Evolutionary conservation across 2,797 vertebrate species (phyloP), one percentile per base, ranked within the genome.

Genomic region (Tauraco hartlaubi): DNA sequence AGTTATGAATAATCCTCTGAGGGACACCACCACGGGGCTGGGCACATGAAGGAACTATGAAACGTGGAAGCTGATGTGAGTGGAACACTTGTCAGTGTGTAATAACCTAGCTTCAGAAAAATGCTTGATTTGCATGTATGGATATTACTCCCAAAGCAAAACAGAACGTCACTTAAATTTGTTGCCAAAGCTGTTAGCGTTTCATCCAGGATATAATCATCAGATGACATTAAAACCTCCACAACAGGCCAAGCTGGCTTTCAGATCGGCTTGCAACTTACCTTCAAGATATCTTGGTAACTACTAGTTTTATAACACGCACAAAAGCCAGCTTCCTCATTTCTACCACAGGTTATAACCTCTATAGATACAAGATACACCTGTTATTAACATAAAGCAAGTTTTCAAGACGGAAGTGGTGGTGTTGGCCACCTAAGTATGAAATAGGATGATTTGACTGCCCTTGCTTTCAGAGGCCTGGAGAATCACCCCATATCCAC

Each of bases 51-150:
- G 75, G 71, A 89, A 67, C 71, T 49, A 56, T 11, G 72, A 77
- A 91, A 91, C 1, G 2, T 83, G 72, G 85, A 96, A 94, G 31
- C 25, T 78, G 77, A 95, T 91, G 15, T 85, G 78, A 94, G 43
- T 75, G 81, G 83, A 84, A 78, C 51, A 58, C 54, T 91, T 80
- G n/a, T 54, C 73, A 51, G 66, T 6, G 4, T 78, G 26, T 86
- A 95, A 95, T 95, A 93, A 88, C 9, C 15, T 6, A 41, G 76
- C 66, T 94, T 68, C 48, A 75, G 69, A 94, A 96, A 95, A 84
- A 12, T 86, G 54, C 76, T 55, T 62, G 49, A 94, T 96, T 95
- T 96, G 85, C 90, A 93, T 75, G 9, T 62, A 90, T 48, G 69
- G 54, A 72, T 85, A 92, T 64, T 80, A 64, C 23, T 81, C 37